These are phyloP conservation scores for Xestia sexstrigata DNA, from an alignment of 2,888 invertebrate genomes.

Conservation along the genomic window DNA sequence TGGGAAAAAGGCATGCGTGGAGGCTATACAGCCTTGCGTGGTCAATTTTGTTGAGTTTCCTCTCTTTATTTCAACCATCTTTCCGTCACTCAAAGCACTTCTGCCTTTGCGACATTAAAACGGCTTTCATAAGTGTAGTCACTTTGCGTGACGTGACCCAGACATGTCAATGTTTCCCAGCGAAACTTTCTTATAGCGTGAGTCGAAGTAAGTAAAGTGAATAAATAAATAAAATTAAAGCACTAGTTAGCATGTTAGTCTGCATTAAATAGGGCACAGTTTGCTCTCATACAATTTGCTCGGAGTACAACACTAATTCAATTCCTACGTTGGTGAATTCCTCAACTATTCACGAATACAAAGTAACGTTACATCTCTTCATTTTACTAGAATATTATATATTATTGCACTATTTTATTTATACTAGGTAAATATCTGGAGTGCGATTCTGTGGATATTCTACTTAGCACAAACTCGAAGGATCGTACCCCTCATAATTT, in stretches of 20 bases:
- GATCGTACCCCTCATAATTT: conserved; percentile 24
- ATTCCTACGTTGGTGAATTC: conserved; percentile 31
- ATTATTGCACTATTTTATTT: conserved; percentile 48
- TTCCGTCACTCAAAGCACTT: neutral
- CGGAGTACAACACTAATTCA: conserved; percentile 32
- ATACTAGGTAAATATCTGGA: conserved; percentile 38
- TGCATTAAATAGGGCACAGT: conserved; percentile 30
- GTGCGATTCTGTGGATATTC: conserved; percentile 58
- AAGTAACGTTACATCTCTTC: conserved; percentile 32
- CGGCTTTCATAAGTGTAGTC: conserved; percentile 1
- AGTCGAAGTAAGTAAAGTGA: conserved; percentile 8
- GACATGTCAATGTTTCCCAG: conserved; percentile 13
- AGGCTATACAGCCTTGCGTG: neutral
- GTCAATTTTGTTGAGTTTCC: neutral
- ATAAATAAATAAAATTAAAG: conserved; percentile 16
- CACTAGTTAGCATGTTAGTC: conserved; percentile 44
- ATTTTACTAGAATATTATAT: conserved; percentile 16
- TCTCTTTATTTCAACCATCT: neutral
- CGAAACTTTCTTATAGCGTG: conserved; percentile 19
- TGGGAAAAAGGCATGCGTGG: neutral
- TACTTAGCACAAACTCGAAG: neutral
- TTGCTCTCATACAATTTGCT: conserved; percentile 21
- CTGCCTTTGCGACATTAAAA: conserved; percentile 1
- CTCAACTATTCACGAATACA: conserved; percentile 55
- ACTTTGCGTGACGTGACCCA: conserved; percentile 14